These are phyloP conservation scores for Cettia cetti DNA, from an alignment of 2,113 vertebrate species.

Conservation along the genomic window DNA sequence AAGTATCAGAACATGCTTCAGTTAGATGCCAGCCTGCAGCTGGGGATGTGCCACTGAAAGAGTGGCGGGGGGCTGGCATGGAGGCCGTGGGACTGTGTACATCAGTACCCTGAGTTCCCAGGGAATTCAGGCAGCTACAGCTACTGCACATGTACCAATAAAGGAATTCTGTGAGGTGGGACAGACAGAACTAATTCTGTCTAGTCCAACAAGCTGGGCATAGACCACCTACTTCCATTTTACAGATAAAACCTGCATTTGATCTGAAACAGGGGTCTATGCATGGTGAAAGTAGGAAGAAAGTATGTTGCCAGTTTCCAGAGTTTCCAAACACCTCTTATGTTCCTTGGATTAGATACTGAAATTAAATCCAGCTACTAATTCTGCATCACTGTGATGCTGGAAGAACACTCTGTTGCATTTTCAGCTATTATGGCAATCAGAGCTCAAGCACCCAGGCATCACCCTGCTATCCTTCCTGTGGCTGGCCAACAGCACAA, in stretches of 20 bases:
- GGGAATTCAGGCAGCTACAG: neutral
- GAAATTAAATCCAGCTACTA: neutral
- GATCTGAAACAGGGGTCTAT: neutral
- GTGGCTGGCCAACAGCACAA: neutral
- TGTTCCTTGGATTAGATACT: neutral
- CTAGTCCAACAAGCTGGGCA: neutral
- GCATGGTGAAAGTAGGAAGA: neutral
- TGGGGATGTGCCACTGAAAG: neutral
- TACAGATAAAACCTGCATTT: neutral
- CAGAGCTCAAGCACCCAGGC: neutral
- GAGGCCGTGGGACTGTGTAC: neutral
- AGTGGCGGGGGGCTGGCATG: rapidly evolving
- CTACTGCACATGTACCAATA: neutral
- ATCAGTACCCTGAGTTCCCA: neutral
- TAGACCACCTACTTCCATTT: neutral
- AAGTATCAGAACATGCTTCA: neutral
- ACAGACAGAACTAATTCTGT: neutral
- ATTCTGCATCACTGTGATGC: neutral
- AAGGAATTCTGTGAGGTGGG: neutral
- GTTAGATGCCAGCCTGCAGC: neutral
- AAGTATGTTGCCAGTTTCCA: neutral
- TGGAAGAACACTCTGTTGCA: neutral
- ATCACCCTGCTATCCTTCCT: neutral
- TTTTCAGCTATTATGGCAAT: neutral
- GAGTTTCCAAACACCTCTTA: neutral